These are phyloP conservation scores for Leucophora obtusa DNA, from an alignment of 2,888 invertebrate species.

Conservation along the genomic window DNA sequence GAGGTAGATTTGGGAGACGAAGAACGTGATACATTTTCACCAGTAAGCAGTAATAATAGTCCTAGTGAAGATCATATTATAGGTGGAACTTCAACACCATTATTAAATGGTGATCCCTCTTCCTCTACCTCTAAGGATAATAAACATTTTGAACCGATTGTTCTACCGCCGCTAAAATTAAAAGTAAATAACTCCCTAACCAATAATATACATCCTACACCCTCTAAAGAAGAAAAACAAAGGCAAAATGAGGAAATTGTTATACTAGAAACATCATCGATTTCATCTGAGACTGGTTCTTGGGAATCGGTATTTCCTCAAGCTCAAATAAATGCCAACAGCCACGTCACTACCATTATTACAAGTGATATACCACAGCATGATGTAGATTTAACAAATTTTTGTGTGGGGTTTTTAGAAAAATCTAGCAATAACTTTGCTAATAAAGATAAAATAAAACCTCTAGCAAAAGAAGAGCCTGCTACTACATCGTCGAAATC, in stretches of 20 bases:
- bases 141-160: constrained; percentile 68
- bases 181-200: constrained; percentile 57
- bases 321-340: constrained; percentile 34
- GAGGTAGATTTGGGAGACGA: constrained; percentile 76
- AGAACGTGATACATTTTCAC: constrained; percentile 78
- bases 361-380: constrained; percentile 32
- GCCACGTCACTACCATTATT: background rate
- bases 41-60: constrained; percentile 72
- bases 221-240: constrained; percentile 82
- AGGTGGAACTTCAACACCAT: constrained; percentile 32
- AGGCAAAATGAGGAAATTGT: constrained; percentile 83
- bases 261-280: constrained; percentile 82
- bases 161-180: constrained; percentile 49
- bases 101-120: constrained; percentile 35
- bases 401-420: constrained; percentile 79
- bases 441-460: constrained; percentile 46
- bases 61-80: constrained; percentile 60
- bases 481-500: constrained; percentile 27
- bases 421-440: constrained; percentile 32
- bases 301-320: constrained; percentile 83
- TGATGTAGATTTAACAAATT: constrained; percentile 75
- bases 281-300: constrained; percentile 83
- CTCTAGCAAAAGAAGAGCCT: constrained; percentile 24
- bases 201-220: constrained; percentile 65
- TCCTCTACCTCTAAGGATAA: constrained; percentile 68